Evolutionary conservation across 2,113 vertebrate genomes (phyloP).

Genomic region (Campylorhamphus procurvoides): DNA sequence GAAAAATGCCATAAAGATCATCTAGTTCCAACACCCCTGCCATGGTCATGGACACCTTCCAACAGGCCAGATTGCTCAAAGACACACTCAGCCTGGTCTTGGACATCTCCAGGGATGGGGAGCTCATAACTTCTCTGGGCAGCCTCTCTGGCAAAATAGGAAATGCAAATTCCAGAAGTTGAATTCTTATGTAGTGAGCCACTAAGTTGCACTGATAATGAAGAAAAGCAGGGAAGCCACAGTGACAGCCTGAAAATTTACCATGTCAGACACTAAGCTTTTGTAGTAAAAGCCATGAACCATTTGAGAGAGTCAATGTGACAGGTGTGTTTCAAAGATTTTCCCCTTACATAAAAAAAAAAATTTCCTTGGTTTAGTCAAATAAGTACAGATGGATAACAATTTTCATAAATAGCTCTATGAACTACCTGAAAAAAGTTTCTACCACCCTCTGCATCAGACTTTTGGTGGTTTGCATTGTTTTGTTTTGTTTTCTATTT

Average conservation of each 20-base stretch:
- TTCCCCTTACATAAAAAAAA: background rate
- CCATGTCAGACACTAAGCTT: background rate
- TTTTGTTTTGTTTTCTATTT: background rate
- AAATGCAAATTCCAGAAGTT: background rate
- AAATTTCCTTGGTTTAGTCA: background rate
- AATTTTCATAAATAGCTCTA: background rate
- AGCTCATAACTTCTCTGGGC: background rate
- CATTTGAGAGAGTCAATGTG: background rate
- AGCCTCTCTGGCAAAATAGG: background rate
- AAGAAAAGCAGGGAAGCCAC: background rate
- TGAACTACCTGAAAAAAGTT: background rate
- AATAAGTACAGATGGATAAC: background rate
- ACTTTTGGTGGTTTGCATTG: background rate
- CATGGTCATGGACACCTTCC: background rate
- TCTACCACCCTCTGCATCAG: background rate
- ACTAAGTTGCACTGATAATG: background rate
- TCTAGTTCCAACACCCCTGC: fast-evolving
- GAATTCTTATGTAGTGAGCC: background rate
- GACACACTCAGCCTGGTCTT: background rate
- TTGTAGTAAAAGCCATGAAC: background rate
- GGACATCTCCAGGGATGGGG: background rate
- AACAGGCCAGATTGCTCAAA: background rate
- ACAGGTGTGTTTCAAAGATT: background rate
- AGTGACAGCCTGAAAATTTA: background rate
- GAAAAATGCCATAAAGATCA: background rate